Conservation (phyloP, 1,140 invertebrate genomes). For the Pararge aegeria region DNA sequence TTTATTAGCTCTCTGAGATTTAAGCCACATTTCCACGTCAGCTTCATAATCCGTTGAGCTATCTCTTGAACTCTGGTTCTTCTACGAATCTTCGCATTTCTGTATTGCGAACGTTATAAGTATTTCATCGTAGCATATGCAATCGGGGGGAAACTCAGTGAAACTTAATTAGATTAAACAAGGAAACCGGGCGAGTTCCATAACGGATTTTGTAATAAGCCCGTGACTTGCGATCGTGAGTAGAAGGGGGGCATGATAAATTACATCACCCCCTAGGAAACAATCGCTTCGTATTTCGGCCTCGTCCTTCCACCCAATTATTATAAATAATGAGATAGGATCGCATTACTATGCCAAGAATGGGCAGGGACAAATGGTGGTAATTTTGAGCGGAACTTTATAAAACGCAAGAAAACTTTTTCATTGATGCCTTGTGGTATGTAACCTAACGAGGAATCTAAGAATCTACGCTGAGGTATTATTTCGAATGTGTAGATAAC, state of each 20-base stretch:
- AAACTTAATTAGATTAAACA: constrained; percentile 1
- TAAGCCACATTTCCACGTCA: too few species aligned
- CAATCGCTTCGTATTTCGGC: constrained; percentile 40
- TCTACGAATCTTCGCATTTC: too few species aligned
- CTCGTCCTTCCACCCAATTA: constrained; percentile 50
- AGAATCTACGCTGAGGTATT: too few species aligned
- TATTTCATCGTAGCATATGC: not conserved
- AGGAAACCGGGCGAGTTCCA: constrained; percentile 6
- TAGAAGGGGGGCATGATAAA: constrained; percentile 20
- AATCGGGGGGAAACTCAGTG: not conserved
- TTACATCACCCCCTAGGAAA: constrained; percentile 26
- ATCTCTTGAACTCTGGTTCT: too few species aligned
- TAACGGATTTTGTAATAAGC: constrained; percentile 18
- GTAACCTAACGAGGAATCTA: too few species aligned
- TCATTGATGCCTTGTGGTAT: too few species aligned
- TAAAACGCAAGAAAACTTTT: too few species aligned
- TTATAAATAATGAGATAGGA: constrained; percentile 58
- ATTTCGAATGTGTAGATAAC: too few species aligned
- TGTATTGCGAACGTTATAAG: too few species aligned
- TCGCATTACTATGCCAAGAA: constrained; percentile 39
- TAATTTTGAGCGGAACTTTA: constrained; percentile 31
- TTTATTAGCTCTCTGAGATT: too few species aligned
- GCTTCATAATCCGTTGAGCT: too few species aligned
- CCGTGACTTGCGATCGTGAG: constrained; percentile 21
- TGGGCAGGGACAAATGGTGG: constrained; percentile 30